A percentile compares a stretch with the other conserved stretches of the same genome.
These are phyloP conservation scores for Beris morrisii DNA, from an alignment of 2,888 invertebrate species.

Conservation along the genomic window DNA sequence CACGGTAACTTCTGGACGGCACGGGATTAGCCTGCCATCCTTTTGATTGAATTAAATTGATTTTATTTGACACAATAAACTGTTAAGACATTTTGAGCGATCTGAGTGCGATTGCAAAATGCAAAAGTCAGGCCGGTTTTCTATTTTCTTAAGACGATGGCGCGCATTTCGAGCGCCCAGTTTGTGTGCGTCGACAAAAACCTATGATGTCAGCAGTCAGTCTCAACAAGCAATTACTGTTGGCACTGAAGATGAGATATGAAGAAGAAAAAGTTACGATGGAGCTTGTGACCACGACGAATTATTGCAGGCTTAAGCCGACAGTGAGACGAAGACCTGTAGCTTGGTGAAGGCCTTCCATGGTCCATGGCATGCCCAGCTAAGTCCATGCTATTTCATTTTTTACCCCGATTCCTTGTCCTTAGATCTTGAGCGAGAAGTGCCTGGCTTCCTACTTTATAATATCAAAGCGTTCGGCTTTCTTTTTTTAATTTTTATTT, in stretches of 20 bases:
- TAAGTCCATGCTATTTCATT: slow-evolving; percentile 1
- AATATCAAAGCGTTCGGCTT: slow-evolving; percentile 5
- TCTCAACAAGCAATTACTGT: slow-evolving; percentile 36
- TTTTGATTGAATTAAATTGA: too few species aligned
- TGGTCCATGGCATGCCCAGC: slow-evolving; percentile 5
- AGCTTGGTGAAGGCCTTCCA: slow-evolving; percentile 24
- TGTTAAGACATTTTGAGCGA: too few species aligned
- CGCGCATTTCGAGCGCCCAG: too few species aligned
- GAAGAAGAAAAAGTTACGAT: not conserved
- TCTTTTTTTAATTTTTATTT: slow-evolving; percentile 14
- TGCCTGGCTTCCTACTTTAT: not conserved
- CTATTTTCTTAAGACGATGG: too few species aligned
- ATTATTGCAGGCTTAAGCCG: slow-evolving; percentile 7
- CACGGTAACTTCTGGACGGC: too few species aligned
- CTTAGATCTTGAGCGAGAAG: not conserved
- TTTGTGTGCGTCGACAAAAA: not conserved
- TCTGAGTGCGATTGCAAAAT: too few species aligned
- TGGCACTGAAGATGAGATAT: slow-evolving; percentile 24
- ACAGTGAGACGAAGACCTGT: not conserved
- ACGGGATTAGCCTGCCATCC: too few species aligned
- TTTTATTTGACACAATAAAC: too few species aligned
- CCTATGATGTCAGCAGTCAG: slow-evolving; percentile 35
- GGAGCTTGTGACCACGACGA: slow-evolving; percentile 10
- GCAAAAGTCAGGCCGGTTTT: too few species aligned
- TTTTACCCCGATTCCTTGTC: not conserved